Evolutionary conservation across 2,888 invertebrate genomes (phyloP).

Genomic region (Pheosia tremula): DNA sequence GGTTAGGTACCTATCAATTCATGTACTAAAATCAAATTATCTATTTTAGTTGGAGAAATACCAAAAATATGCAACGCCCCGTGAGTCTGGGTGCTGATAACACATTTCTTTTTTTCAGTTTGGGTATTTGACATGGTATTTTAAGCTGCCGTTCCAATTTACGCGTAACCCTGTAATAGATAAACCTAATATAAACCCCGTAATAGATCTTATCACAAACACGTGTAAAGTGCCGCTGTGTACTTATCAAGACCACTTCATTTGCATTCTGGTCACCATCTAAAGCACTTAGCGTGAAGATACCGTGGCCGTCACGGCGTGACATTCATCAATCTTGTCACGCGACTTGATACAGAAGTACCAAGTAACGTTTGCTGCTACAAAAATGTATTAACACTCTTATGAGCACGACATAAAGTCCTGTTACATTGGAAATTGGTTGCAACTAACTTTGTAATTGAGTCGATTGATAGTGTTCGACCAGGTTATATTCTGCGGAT

Average conservation of each 20-base stretch:
- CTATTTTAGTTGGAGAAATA: too few relatives aligned
- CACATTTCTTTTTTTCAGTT: too few relatives aligned
- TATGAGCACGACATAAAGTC: not conserved
- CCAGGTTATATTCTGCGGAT: conserved; percentile 7
- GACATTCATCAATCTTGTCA: conserved; percentile 60
- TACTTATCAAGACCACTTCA: conserved; percentile 35
- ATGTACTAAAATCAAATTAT: too few relatives aligned
- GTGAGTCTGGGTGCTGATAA: too few relatives aligned
- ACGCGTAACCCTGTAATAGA: not conserved
- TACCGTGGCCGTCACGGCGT: conserved; percentile 46
- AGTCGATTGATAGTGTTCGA: not conserved
- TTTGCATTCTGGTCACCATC: conserved; percentile 56
- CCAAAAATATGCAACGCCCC: too few relatives aligned
- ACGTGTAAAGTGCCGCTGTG: conserved; percentile 30
- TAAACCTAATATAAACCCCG: conserved; percentile 31
- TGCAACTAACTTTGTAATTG: not conserved
- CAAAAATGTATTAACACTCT: not conserved
- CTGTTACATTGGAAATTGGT: not conserved
- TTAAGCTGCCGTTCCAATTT: too few relatives aligned
- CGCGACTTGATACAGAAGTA: conserved; percentile 35
- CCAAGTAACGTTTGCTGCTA: not conserved
- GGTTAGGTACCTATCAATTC: too few relatives aligned
- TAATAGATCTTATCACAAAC: too few relatives aligned
- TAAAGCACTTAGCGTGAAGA: conserved; percentile 59
- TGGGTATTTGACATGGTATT: too few relatives aligned